These are phyloP conservation scores for Riparia riparia DNA, from an alignment of 2,113 vertebrate species.

Conservation along the genomic window DNA sequence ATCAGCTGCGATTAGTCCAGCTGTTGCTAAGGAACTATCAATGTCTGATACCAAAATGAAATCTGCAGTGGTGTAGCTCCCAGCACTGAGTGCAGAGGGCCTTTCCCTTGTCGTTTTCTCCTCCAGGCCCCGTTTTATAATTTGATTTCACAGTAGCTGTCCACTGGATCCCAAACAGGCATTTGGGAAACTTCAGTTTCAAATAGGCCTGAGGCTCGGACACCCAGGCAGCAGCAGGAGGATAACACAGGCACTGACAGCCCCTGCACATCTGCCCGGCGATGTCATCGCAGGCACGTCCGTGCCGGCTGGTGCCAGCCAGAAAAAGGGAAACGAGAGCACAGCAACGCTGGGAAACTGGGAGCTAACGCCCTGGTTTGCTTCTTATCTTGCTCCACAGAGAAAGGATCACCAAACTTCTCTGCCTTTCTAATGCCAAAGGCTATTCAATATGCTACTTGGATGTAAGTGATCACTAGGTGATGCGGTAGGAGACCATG, in stretches of 20 bases:
- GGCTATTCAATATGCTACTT: not conserved
- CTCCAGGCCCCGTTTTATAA: not conserved
- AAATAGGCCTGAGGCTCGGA: not conserved
- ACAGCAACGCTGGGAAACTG: not conserved
- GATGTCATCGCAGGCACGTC: not conserved
- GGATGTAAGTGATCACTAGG: not conserved
- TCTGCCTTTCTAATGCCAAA: not conserved
- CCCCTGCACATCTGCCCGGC: not conserved
- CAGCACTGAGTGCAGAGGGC: not conserved
- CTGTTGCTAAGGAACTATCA: conserved; percentile 47
- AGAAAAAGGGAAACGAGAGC: not conserved
- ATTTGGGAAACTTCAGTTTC: not conserved
- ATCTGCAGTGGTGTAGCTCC: not conserved
- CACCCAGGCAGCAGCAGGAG: not conserved
- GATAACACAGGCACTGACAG: not conserved
- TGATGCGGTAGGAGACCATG: fast-evolving
- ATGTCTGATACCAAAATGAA: not conserved
- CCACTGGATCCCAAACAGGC: not conserved
- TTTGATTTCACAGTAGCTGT: not conserved
- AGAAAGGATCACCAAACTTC: not conserved
- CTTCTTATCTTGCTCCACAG: not conserved
- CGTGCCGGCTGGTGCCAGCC: conserved; percentile 10
- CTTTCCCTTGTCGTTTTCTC: not conserved
- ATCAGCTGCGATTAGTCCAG: conserved; percentile 28
- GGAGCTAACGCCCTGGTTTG: not conserved